Conservation (phyloP, 2,888 invertebrate genomes). For the Drosophila picticornis region DNA sequence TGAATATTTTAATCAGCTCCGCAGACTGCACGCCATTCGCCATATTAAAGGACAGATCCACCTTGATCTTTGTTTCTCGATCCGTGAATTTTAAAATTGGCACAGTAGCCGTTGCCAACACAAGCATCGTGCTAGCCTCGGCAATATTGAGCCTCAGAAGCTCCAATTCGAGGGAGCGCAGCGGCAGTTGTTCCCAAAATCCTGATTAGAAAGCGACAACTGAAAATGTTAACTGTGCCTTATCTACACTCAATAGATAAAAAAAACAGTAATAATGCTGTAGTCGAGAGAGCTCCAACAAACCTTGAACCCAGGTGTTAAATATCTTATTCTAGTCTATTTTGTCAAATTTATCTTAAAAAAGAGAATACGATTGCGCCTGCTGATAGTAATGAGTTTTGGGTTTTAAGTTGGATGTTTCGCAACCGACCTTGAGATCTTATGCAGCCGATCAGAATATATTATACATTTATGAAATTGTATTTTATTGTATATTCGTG, state of each 20-base stretch:
- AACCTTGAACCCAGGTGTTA: not conserved
- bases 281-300: not conserved
- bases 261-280: not conserved
- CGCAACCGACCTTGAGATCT: not conserved
- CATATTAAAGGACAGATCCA: slow-evolving; percentile 99
- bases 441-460: not conserved
- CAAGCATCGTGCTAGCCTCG: slow-evolving; percentile 95
- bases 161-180: slow-evolving; percentile 95
- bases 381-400: not conserved
- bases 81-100: slow-evolving; percentile 99
- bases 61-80: slow-evolving; percentile 91
- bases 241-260: not conserved
- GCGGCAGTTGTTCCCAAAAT: slow-evolving; percentile 95
- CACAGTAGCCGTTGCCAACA: slow-evolving; percentile 98
- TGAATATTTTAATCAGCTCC: slow-evolving; percentile 96
- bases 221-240: not conserved
- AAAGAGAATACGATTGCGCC: too few relatives aligned
- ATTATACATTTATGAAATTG: not conserved
- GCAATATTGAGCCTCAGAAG: slow-evolving; percentile 95
- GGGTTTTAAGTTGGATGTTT: not conserved
- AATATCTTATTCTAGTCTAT: not conserved
- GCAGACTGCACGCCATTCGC: slow-evolving; percentile 98
- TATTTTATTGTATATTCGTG: not conserved
- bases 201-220: slow-evolving; percentile 46
- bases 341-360: not conserved